Evolutionary conservation across 1,140 invertebrate genomes (phyloP), one percentile per base, ranked within the genome.

Genomic region (Neuroterus valhalla): DNA sequence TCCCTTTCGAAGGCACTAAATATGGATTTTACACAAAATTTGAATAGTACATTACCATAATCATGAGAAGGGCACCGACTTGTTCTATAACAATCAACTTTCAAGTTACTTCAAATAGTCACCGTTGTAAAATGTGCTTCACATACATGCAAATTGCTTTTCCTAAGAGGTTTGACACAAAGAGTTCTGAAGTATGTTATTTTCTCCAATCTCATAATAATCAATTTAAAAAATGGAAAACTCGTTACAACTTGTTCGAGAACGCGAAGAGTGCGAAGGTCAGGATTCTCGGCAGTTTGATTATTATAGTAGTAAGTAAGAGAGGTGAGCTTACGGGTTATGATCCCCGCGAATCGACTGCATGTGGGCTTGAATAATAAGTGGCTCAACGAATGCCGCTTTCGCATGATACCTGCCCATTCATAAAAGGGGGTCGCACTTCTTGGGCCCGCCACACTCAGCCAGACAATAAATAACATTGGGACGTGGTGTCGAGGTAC

Each of bases 381-480:
- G 55, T 62, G 55, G 55, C 55, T 70, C 84, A 84, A 85, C 80
- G 82, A 83, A 85, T 83, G 80, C 75, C 74, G 71, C 72, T 75
- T 72, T 84, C 75, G 84, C 82, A 81, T 85, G 81, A 80, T 78
- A 78, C 55, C 69, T 46, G 78, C 70, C 84, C 79, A 86, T 86
- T 85, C 80, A 85, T 84, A 81, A 78, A 72, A 19, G 72, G 66
- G 67, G 44, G 38, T 43, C 38, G 66, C 44, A 26, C 55, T 62
- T 62, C 38, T 23, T 38, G 26, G 38, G 45, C 76, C 76, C 73
- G 68, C 43, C 66, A 71, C 75, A 76, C 77, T 72, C 78, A 67
- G 45, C 42, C 71, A 81, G 78, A 83, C 82, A 84, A 85, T 81
- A 85, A 85, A 85, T 85, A 82, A 85, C 78, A 82, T 84, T 79